Percentiles rank a stretch among this genome's conserved stretches.
Evolutionary conservation across 2,797 vertebrate genomes (phyloP).

Genomic region (Cichlasoma orientale): DNA sequence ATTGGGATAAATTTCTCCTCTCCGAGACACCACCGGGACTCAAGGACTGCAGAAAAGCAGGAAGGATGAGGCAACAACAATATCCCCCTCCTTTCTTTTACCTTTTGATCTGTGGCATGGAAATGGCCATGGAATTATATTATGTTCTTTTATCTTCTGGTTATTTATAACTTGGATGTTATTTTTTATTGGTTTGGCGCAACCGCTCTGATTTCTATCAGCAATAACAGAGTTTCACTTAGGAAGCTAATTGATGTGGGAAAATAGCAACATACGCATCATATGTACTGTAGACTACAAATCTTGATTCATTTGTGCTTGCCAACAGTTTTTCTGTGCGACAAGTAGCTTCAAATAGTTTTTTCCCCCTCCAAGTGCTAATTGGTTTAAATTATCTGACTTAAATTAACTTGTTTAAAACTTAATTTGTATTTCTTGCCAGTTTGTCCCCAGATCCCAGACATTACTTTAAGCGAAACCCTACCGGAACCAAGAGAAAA

Average conservation of each 20-base stretch:
- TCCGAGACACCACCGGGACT: conserved; percentile 31
- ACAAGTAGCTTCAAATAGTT: not conserved
- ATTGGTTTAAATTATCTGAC: not conserved
- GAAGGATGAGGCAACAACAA: conserved; percentile 56
- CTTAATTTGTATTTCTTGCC: not conserved
- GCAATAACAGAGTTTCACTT: not conserved
- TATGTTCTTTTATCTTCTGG: not conserved
- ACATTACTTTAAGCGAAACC: not conserved
- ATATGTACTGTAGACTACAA: not conserved
- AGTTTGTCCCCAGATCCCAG: not conserved
- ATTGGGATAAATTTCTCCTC: conserved; percentile 42
- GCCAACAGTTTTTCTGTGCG: not conserved
- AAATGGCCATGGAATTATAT: conserved; percentile 20
- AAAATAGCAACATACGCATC: not conserved
- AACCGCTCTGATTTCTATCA: not conserved
- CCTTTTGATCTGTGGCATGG: conserved; percentile 25
- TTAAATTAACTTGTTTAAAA: not conserved
- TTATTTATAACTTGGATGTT: conserved; percentile 8
- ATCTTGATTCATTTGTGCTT: not conserved
- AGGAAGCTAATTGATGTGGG: not conserved
- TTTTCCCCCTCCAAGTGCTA: not conserved
- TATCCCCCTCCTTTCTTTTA: conserved; percentile 2
- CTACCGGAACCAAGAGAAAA: not conserved
- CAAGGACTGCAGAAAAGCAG: conserved; percentile 36
- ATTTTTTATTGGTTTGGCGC: not conserved